phyloP scores from a whole-genome alignment of 2,888 invertebrate species.

The Scaptomyza tumidula region DNA sequence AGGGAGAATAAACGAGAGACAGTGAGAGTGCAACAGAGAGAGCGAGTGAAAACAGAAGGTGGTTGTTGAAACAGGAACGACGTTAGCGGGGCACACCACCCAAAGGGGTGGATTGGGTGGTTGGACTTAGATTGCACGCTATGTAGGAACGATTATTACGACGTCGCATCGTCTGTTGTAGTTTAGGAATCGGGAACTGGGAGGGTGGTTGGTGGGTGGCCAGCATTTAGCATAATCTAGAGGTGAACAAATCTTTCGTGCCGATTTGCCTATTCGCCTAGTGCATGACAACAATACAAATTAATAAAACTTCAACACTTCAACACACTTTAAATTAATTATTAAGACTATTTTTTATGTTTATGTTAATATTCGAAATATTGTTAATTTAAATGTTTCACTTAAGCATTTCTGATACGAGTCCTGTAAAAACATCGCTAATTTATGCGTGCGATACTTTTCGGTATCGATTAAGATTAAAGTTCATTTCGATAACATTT shows the following conservation, averaged over 20 bases:
- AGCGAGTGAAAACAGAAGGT: conserved; percentile 44
- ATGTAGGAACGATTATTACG: conserved; percentile 27
- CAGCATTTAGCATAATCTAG: conserved; percentile 28
- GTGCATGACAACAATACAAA: neutral
- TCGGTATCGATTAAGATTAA: conserved; percentile 10
- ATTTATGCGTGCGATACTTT: conserved; percentile 6
- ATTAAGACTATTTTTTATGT: neutral
- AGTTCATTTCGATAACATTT: conserved; percentile 4
- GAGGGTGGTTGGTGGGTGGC: conserved; percentile 46
- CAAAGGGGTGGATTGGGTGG: conserved; percentile 37
- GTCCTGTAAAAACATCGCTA: conserved; percentile 1
- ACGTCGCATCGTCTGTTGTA: conserved; percentile 60
- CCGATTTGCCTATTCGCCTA: neutral
- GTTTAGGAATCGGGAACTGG: conserved; percentile 35
- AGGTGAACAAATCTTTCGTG: conserved; percentile 27
- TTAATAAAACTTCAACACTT: neutral
- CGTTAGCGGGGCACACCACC: conserved; percentile 30
- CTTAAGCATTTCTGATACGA: neutral
- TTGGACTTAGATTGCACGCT: conserved; percentile 39
- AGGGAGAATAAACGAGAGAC: neutral
- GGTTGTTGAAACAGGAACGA: conserved; percentile 55
- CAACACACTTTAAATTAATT: neutral
- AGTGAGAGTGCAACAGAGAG: neutral
- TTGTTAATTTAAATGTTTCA: neutral
- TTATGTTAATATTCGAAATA: neutral